phyloP scores from a whole-genome alignment of 2,797 vertebrate species.

The Todus mexicanus region DNA sequence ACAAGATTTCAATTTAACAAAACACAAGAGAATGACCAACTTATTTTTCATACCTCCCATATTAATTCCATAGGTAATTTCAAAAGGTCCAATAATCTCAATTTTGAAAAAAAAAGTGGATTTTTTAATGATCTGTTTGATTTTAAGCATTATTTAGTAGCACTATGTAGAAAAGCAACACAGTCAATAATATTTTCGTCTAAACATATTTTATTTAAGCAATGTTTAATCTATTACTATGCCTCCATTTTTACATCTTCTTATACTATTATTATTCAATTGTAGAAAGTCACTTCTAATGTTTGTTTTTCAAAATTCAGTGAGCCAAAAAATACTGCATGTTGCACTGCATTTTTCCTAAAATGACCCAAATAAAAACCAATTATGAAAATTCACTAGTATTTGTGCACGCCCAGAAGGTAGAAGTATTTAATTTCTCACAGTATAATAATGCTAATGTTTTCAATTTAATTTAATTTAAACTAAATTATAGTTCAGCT shows the following conservation, averaged over 20 bases:
- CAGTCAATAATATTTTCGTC: not conserved
- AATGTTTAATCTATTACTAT: not conserved
- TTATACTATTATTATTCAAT: not conserved
- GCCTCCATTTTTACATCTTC: not conserved
- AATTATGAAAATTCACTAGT: not conserved
- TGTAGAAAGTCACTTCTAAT: not conserved
- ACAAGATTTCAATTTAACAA: not conserved
- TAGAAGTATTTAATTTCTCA: constrained; percentile 24
- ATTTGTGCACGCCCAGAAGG: not conserved
- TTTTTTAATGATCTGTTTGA: not conserved
- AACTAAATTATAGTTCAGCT: constrained; percentile 30
- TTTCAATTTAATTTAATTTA: constrained; percentile 49
- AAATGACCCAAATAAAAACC: not conserved
- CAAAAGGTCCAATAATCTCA: not conserved
- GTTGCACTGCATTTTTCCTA: not conserved
- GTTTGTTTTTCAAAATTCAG: not conserved
- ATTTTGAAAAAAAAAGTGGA: not conserved
- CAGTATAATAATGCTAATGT: constrained; percentile 8
- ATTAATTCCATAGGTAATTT: not conserved
- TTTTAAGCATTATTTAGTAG: not conserved
- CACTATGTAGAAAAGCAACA: not conserved
- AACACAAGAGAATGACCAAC: not conserved
- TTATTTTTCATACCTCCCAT: not conserved
- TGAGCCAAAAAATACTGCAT: not conserved
- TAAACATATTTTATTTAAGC: not conserved